Conservation (phyloP, 2,888 invertebrate genomes). For the Perithous albicinctus region DNA sequence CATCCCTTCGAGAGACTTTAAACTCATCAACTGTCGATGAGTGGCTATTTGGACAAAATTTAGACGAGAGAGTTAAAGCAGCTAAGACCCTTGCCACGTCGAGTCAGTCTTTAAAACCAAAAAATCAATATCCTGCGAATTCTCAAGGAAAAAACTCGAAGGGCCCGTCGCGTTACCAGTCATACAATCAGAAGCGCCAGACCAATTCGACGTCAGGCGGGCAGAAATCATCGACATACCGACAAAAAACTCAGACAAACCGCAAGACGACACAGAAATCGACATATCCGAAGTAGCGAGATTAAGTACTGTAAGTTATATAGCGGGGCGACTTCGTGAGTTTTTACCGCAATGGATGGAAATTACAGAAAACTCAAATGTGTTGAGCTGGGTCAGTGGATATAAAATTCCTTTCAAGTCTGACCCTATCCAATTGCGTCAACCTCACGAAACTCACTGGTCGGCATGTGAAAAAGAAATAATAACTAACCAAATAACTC, state of each 20-base stretch:
- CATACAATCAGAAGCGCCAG: constrained; percentile 42
- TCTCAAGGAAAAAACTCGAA: constrained; percentile 55
- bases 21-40: constrained; percentile 49
- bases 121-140: constrained; percentile 22
- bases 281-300: constrained; percentile 5
- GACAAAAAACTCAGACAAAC: constrained; percentile 6
- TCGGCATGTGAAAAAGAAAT: constrained; percentile 14
- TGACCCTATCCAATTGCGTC: background rate
- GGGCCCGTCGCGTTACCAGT: constrained; percentile 35
- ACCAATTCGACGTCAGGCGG: constrained; percentile 35
- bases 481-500: constrained; percentile 14
- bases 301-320: constrained; percentile 24
- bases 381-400: constrained; percentile 42
- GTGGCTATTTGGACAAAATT: constrained; percentile 55
- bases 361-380: constrained; percentile 12
- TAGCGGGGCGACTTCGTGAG: constrained; percentile 42
- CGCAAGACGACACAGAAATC: constrained; percentile 8
- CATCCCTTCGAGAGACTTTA: constrained; percentile 50
- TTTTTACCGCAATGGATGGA: constrained; percentile 39
- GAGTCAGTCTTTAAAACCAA: constrained; percentile 46
- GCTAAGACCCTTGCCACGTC: constrained; percentile 50
- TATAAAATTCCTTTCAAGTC: constrained; percentile 40
- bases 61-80: constrained; percentile 48
- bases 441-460: constrained; percentile 10
- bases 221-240: constrained; percentile 46